Percentiles rank a stretch among this genome's conserved stretches.
These are phyloP conservation scores for Coregonus suidteri DNA, from an alignment of 2,797 vertebrate species.

Conservation along the genomic window DNA sequence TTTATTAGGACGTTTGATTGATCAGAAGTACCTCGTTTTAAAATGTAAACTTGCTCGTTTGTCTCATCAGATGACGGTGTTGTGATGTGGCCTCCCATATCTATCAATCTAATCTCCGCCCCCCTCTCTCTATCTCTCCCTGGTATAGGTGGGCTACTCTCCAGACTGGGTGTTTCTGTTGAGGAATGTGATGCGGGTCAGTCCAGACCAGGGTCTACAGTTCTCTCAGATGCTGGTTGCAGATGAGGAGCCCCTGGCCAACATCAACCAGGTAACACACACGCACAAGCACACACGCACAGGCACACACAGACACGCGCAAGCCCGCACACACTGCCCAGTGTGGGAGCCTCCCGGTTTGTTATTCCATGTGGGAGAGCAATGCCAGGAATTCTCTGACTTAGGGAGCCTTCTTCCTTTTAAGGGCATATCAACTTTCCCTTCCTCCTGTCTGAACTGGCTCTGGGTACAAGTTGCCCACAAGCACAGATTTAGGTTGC, in stretches of 20 bases:
- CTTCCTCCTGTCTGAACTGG: slow-evolving; percentile 7
- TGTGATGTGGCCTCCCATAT: not conserved
- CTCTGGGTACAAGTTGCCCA: too few relatives aligned
- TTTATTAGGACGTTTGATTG: too few relatives aligned
- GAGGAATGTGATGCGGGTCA: slow-evolving; percentile 90
- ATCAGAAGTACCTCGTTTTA: too few relatives aligned
- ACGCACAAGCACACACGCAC: slow-evolving; percentile 4
- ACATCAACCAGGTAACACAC: slow-evolving; percentile 73
- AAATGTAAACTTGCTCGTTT: too few relatives aligned
- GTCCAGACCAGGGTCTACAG: slow-evolving; percentile 90
- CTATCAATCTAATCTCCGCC: too few relatives aligned
- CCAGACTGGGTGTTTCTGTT: slow-evolving; percentile 92
- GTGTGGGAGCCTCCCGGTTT: slow-evolving; percentile 54
- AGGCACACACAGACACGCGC: slow-evolving; percentile 19
- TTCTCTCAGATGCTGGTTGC: slow-evolving; percentile 93
- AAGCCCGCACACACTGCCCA: slow-evolving; percentile 36
- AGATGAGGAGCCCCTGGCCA: slow-evolving; percentile 88
- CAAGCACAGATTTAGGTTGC: too few relatives aligned
- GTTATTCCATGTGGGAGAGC: slow-evolving; percentile 48
- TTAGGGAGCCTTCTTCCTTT: slow-evolving; percentile 15
- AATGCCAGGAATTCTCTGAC: too few relatives aligned
- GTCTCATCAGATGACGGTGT: not conserved
- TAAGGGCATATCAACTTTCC: slow-evolving; percentile 48
- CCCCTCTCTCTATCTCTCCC: not conserved
- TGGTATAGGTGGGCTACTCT: slow-evolving; percentile 83